Percentiles rank a stretch among this genome's conserved stretches.
phyloP scores from a whole-genome alignment of 2,113 vertebrate species.

The Seriola rivoliana region DNA sequence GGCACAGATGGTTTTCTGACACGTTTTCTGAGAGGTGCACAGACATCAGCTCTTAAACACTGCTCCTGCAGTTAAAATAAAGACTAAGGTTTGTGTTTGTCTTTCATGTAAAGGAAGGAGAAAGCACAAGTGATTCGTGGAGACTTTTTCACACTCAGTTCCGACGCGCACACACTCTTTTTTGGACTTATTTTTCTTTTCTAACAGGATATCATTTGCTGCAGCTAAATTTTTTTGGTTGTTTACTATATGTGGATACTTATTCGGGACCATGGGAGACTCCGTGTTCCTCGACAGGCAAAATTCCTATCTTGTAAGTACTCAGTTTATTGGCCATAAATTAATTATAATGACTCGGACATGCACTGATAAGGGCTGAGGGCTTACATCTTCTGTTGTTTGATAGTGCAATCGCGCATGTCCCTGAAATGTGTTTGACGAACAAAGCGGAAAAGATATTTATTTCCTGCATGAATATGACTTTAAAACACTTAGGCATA shows the following conservation, averaged over 20 bases:
- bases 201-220: conserved; percentile 43
- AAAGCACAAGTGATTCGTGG: conserved; percentile 21
- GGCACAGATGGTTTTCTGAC: conserved; percentile 54
- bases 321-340: conserved; percentile 32
- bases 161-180: conserved; percentile 9
- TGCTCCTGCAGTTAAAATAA: background rate
- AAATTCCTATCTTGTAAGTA: conserved; percentile 91
- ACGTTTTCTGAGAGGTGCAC: conserved; percentile 33
- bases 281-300: conserved; percentile 87
- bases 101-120: conserved; percentile 7
- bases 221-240: conserved; percentile 28
- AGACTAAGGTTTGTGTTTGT: background rate
- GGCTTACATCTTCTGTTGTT: too few species aligned
- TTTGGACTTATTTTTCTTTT: conserved; percentile 36
- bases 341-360: conserved; percentile 3
- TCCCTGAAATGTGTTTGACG: background rate
- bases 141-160: conserved; percentile 18
- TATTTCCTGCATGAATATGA: conserved; percentile 17
- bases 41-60: conserved; percentile 29
- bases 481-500: background rate
- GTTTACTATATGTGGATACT: conserved; percentile 80
- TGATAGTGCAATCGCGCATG: background rate
- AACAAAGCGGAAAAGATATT: conserved; percentile 2
- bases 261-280: conserved; percentile 86
- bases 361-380: background rate